Evolutionary conservation across 2,113 vertebrate species (phyloP), one percentile per base, ranked within the genome.

Genomic region (Rallus limicola): DNA sequence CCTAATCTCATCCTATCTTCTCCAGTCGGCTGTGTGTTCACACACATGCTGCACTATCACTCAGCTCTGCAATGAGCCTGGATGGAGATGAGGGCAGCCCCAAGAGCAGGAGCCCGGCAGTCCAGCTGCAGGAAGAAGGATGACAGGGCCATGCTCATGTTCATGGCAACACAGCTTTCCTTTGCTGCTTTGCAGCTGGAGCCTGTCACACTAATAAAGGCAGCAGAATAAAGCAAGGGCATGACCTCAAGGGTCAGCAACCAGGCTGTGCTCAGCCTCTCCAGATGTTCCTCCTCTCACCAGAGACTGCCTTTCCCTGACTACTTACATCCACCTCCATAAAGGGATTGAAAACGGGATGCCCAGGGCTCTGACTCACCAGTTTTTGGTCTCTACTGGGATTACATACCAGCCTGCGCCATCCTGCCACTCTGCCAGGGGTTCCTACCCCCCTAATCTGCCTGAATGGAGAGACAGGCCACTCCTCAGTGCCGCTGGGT

Each of bases 261-360:
- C 48, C 83, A 64, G 86, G 76, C 91, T 91, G 29, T 14, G 68
- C 62, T 82, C 81, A 89, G 62, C 69, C 50, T 81, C 53, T 92
- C 74, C 94, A 93, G 65, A 80, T 93, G 83, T 87, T 96, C 86
- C 74, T 88, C 31, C 52, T 91, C 86, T 71, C 34, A 86, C 38
- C 70, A 87, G 42, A 91, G 89, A n/a, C 48, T 87, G 86, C 69
- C 67, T 84, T 91, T 65, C 81, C 93, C 83, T 82, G 86, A 72
- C 84, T 89, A 60, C 81, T 84, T 78, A 81, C 38, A 84, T 9
- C 19, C 52, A 70, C 52, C 63, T 82, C 62, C 69, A 87, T 79
- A 95, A 91, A 75, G 53, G 52, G 70, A 93, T 53, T 82, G 69
- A 20, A 76, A 86, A 82, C 20, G 29, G 40, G 60, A 82, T 76